These are phyloP conservation scores for Prunella himalayana DNA, from an alignment of 2,113 vertebrate species.

Conservation along the genomic window DNA sequence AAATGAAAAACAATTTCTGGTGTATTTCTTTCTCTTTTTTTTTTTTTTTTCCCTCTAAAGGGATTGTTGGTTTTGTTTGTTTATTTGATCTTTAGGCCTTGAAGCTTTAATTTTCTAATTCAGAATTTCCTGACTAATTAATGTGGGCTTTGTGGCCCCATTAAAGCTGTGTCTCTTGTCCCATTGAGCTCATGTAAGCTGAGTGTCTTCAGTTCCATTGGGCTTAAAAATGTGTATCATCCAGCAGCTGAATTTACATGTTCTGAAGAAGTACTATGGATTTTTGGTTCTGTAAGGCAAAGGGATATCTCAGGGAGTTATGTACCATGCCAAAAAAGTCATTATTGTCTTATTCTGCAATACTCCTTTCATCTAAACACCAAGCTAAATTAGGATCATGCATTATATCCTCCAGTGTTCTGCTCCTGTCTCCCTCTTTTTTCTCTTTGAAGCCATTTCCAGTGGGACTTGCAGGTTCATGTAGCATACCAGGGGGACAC, in stretches of 20 bases:
- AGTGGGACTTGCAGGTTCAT: not conserved
- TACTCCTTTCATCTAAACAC: not conserved
- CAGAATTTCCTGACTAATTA: not conserved
- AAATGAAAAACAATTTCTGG: not conserved
- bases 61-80: not conserved
- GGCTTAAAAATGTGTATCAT: not conserved
- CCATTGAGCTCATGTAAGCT: not conserved
- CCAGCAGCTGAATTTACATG: not conserved
- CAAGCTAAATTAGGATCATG: not conserved
- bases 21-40: not conserved
- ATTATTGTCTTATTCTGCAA: not conserved
- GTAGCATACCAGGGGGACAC: not conserved
- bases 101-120: not conserved
- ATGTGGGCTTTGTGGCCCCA: not conserved
- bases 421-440: not conserved
- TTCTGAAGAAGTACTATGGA: not conserved
- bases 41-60: not conserved
- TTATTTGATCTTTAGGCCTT: not conserved
- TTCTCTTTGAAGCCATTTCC: not conserved
- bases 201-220: not conserved
- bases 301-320: not conserved
- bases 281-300: not conserved
- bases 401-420: not conserved
- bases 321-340: not conserved
- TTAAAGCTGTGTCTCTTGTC: not conserved